phyloP scores from a whole-genome alignment of 2,888 invertebrate species.

The Craniophora ligustri region DNA sequence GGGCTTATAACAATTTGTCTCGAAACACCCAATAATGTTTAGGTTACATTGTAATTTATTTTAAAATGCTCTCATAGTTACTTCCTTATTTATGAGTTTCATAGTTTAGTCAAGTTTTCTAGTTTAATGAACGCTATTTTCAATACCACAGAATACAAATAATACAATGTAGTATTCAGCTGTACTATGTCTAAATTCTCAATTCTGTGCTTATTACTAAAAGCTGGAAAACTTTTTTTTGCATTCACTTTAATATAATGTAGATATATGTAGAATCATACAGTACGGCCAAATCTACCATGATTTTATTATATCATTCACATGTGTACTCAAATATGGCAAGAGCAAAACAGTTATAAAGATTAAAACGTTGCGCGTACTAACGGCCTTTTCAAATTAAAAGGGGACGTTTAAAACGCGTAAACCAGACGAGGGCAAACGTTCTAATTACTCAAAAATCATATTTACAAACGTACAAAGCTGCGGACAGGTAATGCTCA shows the following conservation, averaged over 20 bases:
- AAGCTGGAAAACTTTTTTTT: no score
- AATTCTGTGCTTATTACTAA: no score
- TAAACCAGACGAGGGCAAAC: conserved; percentile 73
- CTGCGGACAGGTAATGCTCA: conserved; percentile 75
- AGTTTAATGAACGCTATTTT: background rate
- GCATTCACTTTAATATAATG: background rate
- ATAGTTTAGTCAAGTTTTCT: background rate
- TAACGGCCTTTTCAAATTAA: conserved; percentile 67
- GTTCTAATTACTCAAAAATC: conserved; percentile 81
- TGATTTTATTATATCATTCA: conserved; percentile 35
- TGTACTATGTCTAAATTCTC: no score
- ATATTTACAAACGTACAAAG: conserved; percentile 71
- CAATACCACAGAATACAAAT: background rate
- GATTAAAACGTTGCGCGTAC: conserved; percentile 49
- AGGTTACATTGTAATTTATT: conserved; percentile 29
- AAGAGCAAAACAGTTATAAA: conserved; percentile 42
- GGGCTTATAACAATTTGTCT: conserved; percentile 36
- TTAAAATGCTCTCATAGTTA: conserved; percentile 19
- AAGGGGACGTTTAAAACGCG: conserved; percentile 66
- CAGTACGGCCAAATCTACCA: conserved; percentile 8
- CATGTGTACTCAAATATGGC: conserved; percentile 24
- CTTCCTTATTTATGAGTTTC: conserved; percentile 23
- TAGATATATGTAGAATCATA: no score
- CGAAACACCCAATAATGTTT: conserved; percentile 26
- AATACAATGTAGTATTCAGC: no score